Percentiles rank a stretch among this genome's conserved stretches.
Conservation (phyloP, 2,797 vertebrate genomes). For the Saxicola maurus region DNA sequence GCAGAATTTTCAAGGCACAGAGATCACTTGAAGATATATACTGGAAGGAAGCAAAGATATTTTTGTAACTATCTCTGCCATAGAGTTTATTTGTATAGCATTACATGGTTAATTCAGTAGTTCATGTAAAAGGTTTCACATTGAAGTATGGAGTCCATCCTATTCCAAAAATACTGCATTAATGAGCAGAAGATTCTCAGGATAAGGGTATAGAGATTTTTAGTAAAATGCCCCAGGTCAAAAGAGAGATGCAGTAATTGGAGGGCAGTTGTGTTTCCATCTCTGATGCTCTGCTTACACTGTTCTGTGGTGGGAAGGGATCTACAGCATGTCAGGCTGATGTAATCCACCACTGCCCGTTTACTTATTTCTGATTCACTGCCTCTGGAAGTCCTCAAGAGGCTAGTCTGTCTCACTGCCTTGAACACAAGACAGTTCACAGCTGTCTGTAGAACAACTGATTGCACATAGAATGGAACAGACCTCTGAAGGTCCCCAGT, state of each 20-base stretch:
- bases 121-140: background rate
- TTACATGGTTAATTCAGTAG: background rate
- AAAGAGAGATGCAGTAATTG: background rate
- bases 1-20: background rate
- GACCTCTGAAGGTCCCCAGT: background rate
- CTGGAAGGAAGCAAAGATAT: background rate
- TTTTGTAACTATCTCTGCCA: background rate
- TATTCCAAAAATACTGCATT: background rate
- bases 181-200: background rate
- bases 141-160: background rate
- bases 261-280: background rate
- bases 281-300: background rate
- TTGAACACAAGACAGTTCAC: background rate
- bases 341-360: background rate
- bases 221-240: background rate
- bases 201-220: background rate
- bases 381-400: background rate
- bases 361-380: background rate
- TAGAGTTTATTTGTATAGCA: background rate
- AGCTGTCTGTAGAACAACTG: background rate
- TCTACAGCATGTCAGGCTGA: fast-evolving
- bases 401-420: background rate
- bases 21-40: background rate
- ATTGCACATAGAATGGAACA: background rate
- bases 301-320: fast-evolving